phyloP scores from a whole-genome alignment of 2,888 invertebrate species.

The Calliscelio sp. region DNA sequence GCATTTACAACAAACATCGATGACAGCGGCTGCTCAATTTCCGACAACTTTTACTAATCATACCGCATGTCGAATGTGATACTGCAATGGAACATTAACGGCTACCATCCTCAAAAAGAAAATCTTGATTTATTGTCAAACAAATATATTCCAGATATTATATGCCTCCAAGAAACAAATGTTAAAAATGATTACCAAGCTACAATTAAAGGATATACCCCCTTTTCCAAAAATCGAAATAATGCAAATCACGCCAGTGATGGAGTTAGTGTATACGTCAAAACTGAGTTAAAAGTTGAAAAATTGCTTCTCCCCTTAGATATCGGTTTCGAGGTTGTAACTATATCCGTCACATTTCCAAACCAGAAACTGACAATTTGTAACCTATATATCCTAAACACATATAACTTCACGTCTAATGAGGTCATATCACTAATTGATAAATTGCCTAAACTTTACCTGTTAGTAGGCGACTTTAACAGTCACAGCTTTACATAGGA shows the following conservation, averaged over 20 bases:
- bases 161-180: conserved; percentile 60
- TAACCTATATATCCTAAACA: conserved; percentile 44
- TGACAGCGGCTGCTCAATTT: too few species aligned
- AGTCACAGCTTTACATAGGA: conserved; percentile 36
- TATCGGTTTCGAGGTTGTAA: neutral
- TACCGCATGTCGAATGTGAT: neutral
- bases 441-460: conserved; percentile 37
- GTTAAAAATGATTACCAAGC: conserved; percentile 23
- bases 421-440: conserved; percentile 5
- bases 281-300: conserved; percentile 41
- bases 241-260: conserved; percentile 60
- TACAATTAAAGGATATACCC: conserved; percentile 6
- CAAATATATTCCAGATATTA: conserved; percentile 3
- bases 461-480: conserved; percentile 70
- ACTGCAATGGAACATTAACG: conserved; percentile 61
- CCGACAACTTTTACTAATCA: neutral
- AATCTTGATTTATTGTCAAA: conserved; percentile 25
- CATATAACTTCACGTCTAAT: neutral
- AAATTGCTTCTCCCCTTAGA: conserved; percentile 34
- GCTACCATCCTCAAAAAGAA: conserved; percentile 23
- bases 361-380: conserved; percentile 20
- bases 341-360: neutral
- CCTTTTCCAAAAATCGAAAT: conserved; percentile 40
- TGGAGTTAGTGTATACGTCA: conserved; percentile 62
- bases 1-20: neutral